These are phyloP conservation scores for Columba guinea DNA, from an alignment of 2,797 vertebrate genomes.

Conservation along the genomic window DNA sequence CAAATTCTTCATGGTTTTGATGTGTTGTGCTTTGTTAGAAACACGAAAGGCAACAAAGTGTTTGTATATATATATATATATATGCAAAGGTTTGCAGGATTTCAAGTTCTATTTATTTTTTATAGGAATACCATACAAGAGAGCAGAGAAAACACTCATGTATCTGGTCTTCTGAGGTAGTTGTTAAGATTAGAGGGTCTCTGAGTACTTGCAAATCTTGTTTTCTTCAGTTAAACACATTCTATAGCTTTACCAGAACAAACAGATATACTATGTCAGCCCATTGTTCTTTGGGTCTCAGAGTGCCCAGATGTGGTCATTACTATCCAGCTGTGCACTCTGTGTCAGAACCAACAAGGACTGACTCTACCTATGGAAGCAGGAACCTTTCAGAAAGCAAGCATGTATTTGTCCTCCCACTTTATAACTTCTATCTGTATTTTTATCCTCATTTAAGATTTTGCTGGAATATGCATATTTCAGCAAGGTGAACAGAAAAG, in stretches of 20 bases:
- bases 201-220: not conserved
- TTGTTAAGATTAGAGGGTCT: not conserved
- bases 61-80: too few species aligned
- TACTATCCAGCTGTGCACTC: accelerated
- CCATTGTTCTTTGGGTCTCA: not conserved
- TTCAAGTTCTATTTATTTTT: not conserved
- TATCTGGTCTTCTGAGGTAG: not conserved
- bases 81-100: not conserved
- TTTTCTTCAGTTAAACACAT: not conserved
- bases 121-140: not conserved
- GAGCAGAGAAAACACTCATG: not conserved
- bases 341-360: not conserved
- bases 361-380: not conserved
- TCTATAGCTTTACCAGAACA: not conserved
- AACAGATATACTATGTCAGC: not conserved
- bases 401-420: not conserved
- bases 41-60: not conserved
- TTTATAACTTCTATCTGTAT: not conserved
- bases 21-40: not conserved
- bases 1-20: not conserved
- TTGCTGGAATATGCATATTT: not conserved
- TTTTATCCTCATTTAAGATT: not conserved
- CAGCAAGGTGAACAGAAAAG: not conserved
- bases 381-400: not conserved
- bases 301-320: not conserved